Percentiles rank a stretch among this genome's conserved stretches.
Evolutionary conservation across 2,797 vertebrate genomes (phyloP).

Genomic region (Bufotes viridis): DNA sequence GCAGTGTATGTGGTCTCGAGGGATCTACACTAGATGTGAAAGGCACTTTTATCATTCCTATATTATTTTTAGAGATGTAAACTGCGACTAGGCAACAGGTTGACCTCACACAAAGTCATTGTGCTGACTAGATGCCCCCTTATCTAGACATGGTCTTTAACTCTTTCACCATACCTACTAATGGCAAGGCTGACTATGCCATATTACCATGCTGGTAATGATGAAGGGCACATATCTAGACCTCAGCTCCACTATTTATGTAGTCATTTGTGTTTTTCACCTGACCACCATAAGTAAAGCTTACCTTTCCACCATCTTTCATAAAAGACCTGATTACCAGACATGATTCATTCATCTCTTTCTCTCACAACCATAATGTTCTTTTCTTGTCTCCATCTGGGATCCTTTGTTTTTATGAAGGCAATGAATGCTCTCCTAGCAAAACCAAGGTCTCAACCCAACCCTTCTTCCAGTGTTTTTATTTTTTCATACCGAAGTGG

Average conservation of each 20-base stretch:
- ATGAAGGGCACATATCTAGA: background rate
- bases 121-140: slow-evolving; percentile 19
- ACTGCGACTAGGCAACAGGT: background rate
- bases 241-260: slow-evolving; percentile 65
- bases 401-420: slow-evolving; percentile 74
- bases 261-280: slow-evolving; percentile 72
- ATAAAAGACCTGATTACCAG: slow-evolving; percentile 73
- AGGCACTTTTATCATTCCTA: slow-evolving; percentile 37
- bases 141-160: slow-evolving; percentile 30
- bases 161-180: slow-evolving; percentile 6
- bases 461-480: slow-evolving; percentile 11
- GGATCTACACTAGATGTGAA: slow-evolving; percentile 15
- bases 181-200: background rate
- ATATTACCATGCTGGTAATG: background rate
- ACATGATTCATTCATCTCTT: slow-evolving; percentile 74
- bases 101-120: slow-evolving; percentile 1
- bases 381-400: slow-evolving; percentile 69
- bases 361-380: slow-evolving; percentile 74
- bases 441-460: slow-evolving; percentile 65
- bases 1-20: background rate
- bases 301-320: slow-evolving; percentile 72
- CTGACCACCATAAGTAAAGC: slow-evolving; percentile 71
- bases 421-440: slow-evolving; percentile 71
- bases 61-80: background rate
- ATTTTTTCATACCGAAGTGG: background rate